Evolutionary conservation across 2,113 vertebrate species (phyloP).

Genomic region (Pseudopodoces humilis): DNA sequence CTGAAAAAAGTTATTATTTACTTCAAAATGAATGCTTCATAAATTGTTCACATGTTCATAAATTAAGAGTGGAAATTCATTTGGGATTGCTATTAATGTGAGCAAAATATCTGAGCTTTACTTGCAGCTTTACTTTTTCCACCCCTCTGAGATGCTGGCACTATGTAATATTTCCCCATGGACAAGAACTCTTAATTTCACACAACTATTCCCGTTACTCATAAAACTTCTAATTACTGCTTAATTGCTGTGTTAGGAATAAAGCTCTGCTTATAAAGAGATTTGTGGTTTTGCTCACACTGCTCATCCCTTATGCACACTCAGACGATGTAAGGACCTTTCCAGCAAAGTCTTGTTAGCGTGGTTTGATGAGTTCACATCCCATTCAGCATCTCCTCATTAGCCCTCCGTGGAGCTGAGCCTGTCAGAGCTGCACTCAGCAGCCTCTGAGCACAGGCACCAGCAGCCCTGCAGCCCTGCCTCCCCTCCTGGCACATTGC

Average conservation of each 20-base stretch:
- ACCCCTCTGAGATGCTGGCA: neutral
- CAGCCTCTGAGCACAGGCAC: neutral
- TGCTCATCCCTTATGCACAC: neutral
- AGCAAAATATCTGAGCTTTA: neutral
- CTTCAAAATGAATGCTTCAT: neutral
- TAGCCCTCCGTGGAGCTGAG: neutral
- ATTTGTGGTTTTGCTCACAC: neutral
- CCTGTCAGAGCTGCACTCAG: neutral
- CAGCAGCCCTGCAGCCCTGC: neutral
- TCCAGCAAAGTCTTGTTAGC: neutral
- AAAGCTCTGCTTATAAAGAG: constrained; percentile 28
- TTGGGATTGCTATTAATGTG: neutral
- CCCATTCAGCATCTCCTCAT: constrained; percentile 5
- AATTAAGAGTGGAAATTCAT: neutral
- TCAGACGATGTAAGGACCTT: neutral
- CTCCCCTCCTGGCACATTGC: neutral
- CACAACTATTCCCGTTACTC: constrained; percentile 7
- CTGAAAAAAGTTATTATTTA: neutral
- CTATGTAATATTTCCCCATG: neutral
- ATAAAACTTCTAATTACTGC: constrained; percentile 44
- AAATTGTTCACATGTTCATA: neutral
- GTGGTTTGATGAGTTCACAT: neutral
- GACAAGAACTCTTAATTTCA: neutral
- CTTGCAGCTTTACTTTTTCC: neutral
- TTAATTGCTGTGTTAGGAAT: constrained; percentile 39